Evolutionary conservation across 2,888 invertebrate genomes (phyloP).

Genomic region (Lochmaea crataegi): DNA sequence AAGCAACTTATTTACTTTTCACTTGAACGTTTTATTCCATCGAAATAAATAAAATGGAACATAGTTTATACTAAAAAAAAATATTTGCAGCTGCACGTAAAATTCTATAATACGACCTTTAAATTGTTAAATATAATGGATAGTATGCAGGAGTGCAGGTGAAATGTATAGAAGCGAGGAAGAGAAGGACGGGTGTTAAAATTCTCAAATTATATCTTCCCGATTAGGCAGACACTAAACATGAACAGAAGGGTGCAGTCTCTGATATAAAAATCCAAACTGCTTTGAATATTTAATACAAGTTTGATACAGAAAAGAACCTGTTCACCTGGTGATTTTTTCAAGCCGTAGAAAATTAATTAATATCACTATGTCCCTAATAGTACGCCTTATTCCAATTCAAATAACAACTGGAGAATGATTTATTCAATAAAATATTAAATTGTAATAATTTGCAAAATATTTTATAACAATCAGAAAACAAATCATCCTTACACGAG

Average conservation of each 20-base stretch:
- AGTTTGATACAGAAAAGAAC: background rate
- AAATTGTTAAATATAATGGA: conserved; percentile 1
- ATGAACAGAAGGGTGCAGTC: conserved; percentile 15
- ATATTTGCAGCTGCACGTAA: background rate
- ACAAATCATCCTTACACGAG: no score
- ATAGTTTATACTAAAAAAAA: background rate
- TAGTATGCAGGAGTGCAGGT: conserved; percentile 40
- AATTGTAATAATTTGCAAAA: no score
- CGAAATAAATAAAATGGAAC: background rate
- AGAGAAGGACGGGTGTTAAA: conserved; percentile 13
- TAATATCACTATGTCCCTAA: no score
- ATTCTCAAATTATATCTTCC: conserved; percentile 35
- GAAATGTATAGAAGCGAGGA: conserved; percentile 16
- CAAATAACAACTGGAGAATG: no score
- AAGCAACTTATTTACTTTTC: background rate
- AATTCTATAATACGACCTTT: background rate
- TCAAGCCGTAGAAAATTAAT: background rate
- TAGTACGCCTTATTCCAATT: no score
- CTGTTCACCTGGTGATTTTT: conserved; percentile 11
- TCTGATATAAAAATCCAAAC: conserved; percentile 23
- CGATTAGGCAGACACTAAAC: conserved; percentile 22
- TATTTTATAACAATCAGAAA: no score
- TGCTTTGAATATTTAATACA: conserved; percentile 26
- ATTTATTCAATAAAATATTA: no score
- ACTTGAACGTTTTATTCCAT: background rate